These are phyloP conservation scores for Drosophila albomicans DNA, from an alignment of 1,140 invertebrate genomes.

Conservation along the genomic window DNA sequence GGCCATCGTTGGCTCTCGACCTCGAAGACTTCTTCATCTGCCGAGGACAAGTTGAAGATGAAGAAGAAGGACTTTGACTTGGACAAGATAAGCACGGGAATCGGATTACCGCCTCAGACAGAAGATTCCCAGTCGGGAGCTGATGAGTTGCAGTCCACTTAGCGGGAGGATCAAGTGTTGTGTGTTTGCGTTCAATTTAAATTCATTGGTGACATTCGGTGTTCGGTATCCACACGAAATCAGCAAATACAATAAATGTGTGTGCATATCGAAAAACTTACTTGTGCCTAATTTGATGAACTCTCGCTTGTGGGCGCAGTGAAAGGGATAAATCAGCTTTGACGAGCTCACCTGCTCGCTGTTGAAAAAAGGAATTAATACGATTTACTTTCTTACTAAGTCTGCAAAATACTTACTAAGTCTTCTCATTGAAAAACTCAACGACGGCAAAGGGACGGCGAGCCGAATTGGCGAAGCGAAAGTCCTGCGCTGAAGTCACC, in stretches of 20 bases:
- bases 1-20: conserved; percentile 25
- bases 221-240: too few relatives aligned
- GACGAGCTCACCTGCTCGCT: conserved; percentile 92
- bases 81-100: too few relatives aligned
- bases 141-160: too few relatives aligned
- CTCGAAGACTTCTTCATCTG: too few relatives aligned
- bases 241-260: neutral
- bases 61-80: neutral
- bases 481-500: conserved; percentile 86
- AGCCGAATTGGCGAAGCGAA: conserved; percentile 86
- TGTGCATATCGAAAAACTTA: conserved; percentile 85
- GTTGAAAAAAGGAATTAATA: conserved; percentile 73
- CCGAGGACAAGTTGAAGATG: neutral
- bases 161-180: neutral
- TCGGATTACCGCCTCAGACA: too few relatives aligned
- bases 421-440: conserved; percentile 93
- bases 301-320: conserved; percentile 90
- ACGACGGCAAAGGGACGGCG: conserved; percentile 91
- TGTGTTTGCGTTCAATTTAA: too few relatives aligned
- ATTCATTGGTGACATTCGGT: too few relatives aligned
- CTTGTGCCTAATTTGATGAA: conserved; percentile 92
- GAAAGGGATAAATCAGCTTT: conserved; percentile 90
- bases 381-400: too few relatives aligned
- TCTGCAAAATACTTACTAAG: conserved; percentile 88
- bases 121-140: neutral